Conservation (phyloP, 1,140 invertebrate genomes). For the Drosophila simulans region DNA sequence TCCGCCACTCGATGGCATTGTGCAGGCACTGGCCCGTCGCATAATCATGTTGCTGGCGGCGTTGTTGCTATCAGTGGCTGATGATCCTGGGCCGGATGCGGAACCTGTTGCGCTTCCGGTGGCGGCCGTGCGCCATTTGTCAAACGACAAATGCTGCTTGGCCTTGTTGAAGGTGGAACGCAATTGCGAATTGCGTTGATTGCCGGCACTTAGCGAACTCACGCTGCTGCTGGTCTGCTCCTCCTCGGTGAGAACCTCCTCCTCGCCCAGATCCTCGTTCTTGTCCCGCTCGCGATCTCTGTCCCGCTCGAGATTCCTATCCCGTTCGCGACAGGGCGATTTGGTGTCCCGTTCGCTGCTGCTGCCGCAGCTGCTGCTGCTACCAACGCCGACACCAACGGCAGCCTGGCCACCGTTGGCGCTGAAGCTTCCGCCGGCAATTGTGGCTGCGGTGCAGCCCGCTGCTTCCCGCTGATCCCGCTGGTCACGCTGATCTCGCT, state of each 20-base stretch:
- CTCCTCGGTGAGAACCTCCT: slow-evolving; percentile 69
- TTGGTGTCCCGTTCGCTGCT: slow-evolving; percentile 68
- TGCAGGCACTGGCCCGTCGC: slow-evolving; percentile 75
- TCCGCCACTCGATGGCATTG: slow-evolving; percentile 82
- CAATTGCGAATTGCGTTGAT: slow-evolving; percentile 84
- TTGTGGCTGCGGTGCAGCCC: slow-evolving; percentile 56
- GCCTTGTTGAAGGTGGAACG: slow-evolving; percentile 84
- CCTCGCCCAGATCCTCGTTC: slow-evolving; percentile 36
- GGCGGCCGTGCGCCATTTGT: slow-evolving; percentile 84
- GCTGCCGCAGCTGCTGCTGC: slow-evolving; percentile 54
- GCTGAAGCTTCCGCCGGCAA: slow-evolving; percentile 83
- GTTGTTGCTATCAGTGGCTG: slow-evolving; percentile 56
- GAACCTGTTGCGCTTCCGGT: slow-evolving; percentile 69
- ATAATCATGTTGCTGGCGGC: slow-evolving; percentile 64
- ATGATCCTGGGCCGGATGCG: slow-evolving; percentile 25
- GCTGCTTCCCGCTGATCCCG: slow-evolving; percentile 40
- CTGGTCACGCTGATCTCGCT: slow-evolving; percentile 56
- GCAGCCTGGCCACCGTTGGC: slow-evolving; percentile 81
- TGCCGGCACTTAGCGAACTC: slow-evolving; percentile 76
- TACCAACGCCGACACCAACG: slow-evolving; percentile 76
- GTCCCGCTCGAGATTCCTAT: slow-evolving; percentile 12
- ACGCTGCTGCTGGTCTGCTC: slow-evolving; percentile 80
- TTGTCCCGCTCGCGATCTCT: slow-evolving; percentile 12
- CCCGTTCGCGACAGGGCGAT: slow-evolving; percentile 42
- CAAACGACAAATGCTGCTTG: slow-evolving; percentile 84